phyloP scores from a whole-genome alignment of 2,113 vertebrate species.

The Spea multiplicata region DNA sequence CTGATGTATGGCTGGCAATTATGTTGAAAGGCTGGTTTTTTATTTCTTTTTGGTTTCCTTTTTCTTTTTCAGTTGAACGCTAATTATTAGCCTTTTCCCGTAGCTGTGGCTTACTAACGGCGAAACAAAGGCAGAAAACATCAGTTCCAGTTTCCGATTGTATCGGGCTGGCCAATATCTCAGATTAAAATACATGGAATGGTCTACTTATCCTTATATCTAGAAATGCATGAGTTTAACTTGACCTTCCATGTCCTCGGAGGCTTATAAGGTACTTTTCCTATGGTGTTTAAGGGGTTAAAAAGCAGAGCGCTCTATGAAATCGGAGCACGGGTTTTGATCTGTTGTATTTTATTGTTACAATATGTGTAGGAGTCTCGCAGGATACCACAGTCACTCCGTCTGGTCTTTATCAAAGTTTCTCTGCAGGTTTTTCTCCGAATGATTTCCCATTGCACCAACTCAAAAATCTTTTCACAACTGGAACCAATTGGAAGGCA shows the following conservation, averaged over 20 bases:
- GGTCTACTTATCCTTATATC: neutral
- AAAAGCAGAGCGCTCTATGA: slow-evolving; percentile 53
- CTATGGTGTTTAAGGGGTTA: slow-evolving; percentile 32
- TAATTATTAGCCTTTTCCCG: slow-evolving; percentile 52
- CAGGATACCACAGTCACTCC: slow-evolving; percentile 54
- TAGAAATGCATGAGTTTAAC: neutral
- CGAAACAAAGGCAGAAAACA: too few relatives aligned
- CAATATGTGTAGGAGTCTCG: slow-evolving; percentile 54
- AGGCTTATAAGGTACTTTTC: neutral
- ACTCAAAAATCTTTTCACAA: slow-evolving; percentile 54
- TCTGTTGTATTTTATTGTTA: slow-evolving; percentile 62
- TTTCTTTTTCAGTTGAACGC: slow-evolving; percentile 59
- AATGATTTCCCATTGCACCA: slow-evolving; percentile 60
- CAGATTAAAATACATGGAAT: neutral
- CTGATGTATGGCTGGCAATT: slow-evolving; percentile 83
- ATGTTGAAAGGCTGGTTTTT: slow-evolving; percentile 72
- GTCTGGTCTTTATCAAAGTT: slow-evolving; percentile 61
- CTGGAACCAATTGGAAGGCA: slow-evolving; percentile 57
- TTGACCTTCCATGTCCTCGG: neutral
- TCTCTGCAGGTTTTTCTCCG: slow-evolving; percentile 53
- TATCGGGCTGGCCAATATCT: too few relatives aligned
- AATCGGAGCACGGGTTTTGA: slow-evolving; percentile 59
- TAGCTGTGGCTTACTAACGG: slow-evolving; percentile 41
- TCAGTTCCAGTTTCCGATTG: too few relatives aligned
- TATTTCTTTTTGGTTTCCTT: slow-evolving; percentile 62